phyloP scores from a whole-genome alignment of 2,797 vertebrate genomes.

The Cetoscarus ocellatus region DNA sequence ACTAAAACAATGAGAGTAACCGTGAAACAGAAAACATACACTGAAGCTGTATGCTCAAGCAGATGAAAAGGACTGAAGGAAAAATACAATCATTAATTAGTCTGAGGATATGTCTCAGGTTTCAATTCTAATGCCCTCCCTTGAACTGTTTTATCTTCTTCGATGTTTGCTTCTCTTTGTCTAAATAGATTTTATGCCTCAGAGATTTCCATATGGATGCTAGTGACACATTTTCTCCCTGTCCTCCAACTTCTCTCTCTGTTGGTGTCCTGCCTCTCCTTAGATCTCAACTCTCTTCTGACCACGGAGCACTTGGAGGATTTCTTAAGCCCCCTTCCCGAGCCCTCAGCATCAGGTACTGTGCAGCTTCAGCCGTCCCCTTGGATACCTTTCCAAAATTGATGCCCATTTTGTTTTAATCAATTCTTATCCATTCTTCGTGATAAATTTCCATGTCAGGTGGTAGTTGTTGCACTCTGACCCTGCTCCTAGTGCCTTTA shows the following conservation, averaged over 20 bases:
- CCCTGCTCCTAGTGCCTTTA: no score
- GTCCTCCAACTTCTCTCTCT: background rate
- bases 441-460: slow-evolving; percentile 17
- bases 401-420: background rate
- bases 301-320: slow-evolving; percentile 77
- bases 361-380: slow-evolving; percentile 9
- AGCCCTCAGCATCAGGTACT: slow-evolving; percentile 89
- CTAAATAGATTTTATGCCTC: slow-evolving; percentile 3
- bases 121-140: background rate
- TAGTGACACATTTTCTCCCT: background rate
- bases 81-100: slow-evolving; percentile 5
- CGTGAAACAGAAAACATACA: background rate
- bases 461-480: slow-evolving; percentile 9
- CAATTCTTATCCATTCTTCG: slow-evolving; percentile 28
- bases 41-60: background rate
- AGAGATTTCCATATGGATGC: slow-evolving; percentile 9
- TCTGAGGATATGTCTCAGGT: background rate
- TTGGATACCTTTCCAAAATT: background rate
- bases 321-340: slow-evolving; percentile 86
- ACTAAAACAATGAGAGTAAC: background rate
- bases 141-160: background rate
- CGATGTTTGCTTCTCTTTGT: background rate
- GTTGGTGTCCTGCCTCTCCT: slow-evolving; percentile 8
- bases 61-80: background rate
- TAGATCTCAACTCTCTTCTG: slow-evolving; percentile 79